A percentile compares a stretch with the other conserved stretches of the same genome.
These are phyloP conservation scores for Acrobasis repandana DNA, from an alignment of 2,888 invertebrate species.

Conservation along the genomic window DNA sequence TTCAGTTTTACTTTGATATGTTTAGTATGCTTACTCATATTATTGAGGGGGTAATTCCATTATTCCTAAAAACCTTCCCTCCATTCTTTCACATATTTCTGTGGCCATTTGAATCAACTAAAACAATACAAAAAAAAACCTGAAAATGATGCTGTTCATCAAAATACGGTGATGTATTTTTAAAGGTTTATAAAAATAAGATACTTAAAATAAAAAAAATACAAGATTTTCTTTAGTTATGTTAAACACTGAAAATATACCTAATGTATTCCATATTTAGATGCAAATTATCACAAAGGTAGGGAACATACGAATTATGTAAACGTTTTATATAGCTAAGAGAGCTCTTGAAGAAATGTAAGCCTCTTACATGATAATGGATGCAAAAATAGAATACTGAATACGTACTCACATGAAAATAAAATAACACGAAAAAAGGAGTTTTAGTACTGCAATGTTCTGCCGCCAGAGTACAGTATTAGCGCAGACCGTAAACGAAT, in stretches of 20 bases:
- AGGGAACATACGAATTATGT: constrained; percentile 7
- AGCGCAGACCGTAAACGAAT: no score
- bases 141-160: no score
- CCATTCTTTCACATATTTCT: no score
- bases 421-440: neutral
- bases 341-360: constrained; percentile 19
- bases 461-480: no score
- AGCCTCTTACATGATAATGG: constrained; percentile 25
- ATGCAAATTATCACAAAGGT: constrained; percentile 5
- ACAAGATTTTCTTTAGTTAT: neutral
- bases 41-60: no score
- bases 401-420: constrained; percentile 2
- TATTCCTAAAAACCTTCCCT: no score
- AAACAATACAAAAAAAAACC: no score
- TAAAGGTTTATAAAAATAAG: no score
- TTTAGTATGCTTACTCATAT: no score
- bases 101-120: no score
- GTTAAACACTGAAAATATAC: neutral
- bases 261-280: neutral
- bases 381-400: constrained; percentile 27
- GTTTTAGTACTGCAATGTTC: no score
- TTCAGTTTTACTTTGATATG: neutral
- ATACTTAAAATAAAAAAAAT: neutral
- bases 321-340: constrained; percentile 17
- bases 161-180: no score